A percentile compares a stretch with the other conserved stretches of the same genome.
phyloP scores from a whole-genome alignment of 2,113 vertebrate species.

The Athene noctua region DNA sequence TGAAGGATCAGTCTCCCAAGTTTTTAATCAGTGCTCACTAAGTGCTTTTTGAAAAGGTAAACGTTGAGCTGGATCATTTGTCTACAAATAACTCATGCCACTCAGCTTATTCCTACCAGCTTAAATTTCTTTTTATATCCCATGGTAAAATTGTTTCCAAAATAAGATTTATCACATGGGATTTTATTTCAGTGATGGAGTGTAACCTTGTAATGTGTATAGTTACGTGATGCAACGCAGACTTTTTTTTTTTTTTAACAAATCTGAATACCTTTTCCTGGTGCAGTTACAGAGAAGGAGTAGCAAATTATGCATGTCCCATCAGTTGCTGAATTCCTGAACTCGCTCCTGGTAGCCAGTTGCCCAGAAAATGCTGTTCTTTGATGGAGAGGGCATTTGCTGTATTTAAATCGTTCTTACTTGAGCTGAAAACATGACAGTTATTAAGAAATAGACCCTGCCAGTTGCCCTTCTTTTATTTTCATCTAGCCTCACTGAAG shows the following conservation, averaged over 20 bases:
- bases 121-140: slow-evolving; percentile 58
- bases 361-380: neutral
- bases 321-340: slow-evolving; percentile 14
- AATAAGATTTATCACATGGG: slow-evolving; percentile 22
- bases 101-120: slow-evolving; percentile 29
- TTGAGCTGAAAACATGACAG: slow-evolving; percentile 24
- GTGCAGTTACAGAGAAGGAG: slow-evolving; percentile 42
- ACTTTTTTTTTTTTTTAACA: neutral
- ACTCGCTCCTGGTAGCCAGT: neutral
- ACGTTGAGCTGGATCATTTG: slow-evolving; percentile 44
- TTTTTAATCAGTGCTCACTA: slow-evolving; percentile 17
- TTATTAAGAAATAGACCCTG: slow-evolving; percentile 8
- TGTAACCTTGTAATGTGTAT: slow-evolving; percentile 23
- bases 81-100: slow-evolving; percentile 35
- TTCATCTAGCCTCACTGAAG: neutral
- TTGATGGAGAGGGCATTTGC: neutral
- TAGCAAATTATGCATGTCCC: slow-evolving; percentile 42
- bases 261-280: slow-evolving; percentile 25
- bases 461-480: slow-evolving; percentile 14
- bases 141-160: slow-evolving; percentile 44
- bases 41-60: slow-evolving; percentile 35
- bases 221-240: neutral
- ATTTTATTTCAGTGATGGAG: slow-evolving; percentile 1
- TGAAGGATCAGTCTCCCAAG: neutral
- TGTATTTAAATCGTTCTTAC: neutral